These are phyloP conservation scores for Labeo catla DNA, from an alignment of 2,113 vertebrate genomes.

Conservation along the genomic window DNA sequence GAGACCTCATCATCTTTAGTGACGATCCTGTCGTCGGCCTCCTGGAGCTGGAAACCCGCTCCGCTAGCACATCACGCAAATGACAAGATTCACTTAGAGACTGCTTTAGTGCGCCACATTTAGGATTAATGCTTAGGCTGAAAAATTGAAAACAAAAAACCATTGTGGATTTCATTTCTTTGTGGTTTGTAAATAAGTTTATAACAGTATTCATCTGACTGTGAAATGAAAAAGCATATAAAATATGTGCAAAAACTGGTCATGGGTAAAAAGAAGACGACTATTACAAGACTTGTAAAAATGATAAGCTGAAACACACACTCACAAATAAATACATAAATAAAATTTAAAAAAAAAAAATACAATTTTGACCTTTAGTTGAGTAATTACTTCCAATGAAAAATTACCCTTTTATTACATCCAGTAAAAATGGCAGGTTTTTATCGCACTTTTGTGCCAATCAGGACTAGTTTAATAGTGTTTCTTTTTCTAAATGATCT, in stretches of 20 bases:
- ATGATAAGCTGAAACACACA: background rate
- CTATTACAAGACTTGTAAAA: background rate
- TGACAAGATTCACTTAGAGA: slow-evolving; percentile 5
- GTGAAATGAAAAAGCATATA: slow-evolving; percentile 16
- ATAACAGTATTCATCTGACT: background rate
- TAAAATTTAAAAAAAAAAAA: too few species aligned
- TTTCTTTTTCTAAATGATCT: background rate
- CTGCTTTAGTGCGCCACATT: background rate
- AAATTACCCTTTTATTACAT: background rate
- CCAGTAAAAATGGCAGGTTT: background rate
- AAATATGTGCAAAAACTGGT: background rate
- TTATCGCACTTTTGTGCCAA: background rate
- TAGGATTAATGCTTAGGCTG: background rate
- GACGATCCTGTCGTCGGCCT: slow-evolving; percentile 8
- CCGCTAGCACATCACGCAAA: background rate
- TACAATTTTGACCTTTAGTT: background rate
- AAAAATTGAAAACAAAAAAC: background rate
- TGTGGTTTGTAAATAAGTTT: slow-evolving; percentile 4
- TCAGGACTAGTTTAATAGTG: background rate
- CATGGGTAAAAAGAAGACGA: background rate
- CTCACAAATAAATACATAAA: background rate
- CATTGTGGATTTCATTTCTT: background rate
- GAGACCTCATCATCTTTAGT: slow-evolving; percentile 56
- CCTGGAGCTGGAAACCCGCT: background rate
- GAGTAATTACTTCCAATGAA: background rate